Evolutionary conservation across 37 sponge, comb jelly and placozoan genomes (phyloP), one percentile per base, ranked within the genome.

Genomic region (Axinella damicornis): DNA sequence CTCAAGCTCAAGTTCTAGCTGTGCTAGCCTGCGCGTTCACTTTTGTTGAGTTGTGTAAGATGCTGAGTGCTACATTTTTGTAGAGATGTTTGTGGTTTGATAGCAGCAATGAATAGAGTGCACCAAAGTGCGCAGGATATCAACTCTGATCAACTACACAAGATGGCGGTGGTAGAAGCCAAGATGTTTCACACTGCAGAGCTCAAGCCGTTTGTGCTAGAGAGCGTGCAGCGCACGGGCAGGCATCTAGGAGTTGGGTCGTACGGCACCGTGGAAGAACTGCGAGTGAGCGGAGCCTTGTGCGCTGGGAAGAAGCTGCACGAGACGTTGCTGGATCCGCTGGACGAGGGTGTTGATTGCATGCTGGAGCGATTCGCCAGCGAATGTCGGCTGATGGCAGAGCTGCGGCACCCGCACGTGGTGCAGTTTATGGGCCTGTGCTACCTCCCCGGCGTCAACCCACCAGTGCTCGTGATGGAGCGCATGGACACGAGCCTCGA

Each of bases 1-100:
- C 57, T 96, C 31, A 93, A 83, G 73, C n/a, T 89, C 53, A 89
- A 89, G 83, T 83, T 89, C 39, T 82, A 81, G 59, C 35, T 46
- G 46, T 46, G 46, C 9, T 9, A 4, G 9, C 9, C 46, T 12
- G 9, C 9, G 9, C 46, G 46, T 9, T 46, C 4, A 9, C 46
- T 46, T 9, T 46, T 4, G 4, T 46, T 9, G 9, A 12, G 4
- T 46, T 46, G 46, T 46, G 46, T 46, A 12, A 46, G 6, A 12
- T 12, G 4, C 9, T 46, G 4, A 12, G 46, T 46, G 46, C 9
- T 46, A 9, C 4, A 46, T 46, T 46, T 4, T 46, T 46, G 46
- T 46, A 46, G 4, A 9, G 46, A 9, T 46, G 4, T 46, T 46
- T 46, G 46, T 46, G 46, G 46, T 46, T 46, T 46, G n/a, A n/a